A percentile compares a stretch with the other conserved stretches of the same genome.
These are phyloP conservation scores for Thalassaphorura encarpata DNA, from an alignment of 1,140 invertebrate genomes.

Conservation along the genomic window DNA sequence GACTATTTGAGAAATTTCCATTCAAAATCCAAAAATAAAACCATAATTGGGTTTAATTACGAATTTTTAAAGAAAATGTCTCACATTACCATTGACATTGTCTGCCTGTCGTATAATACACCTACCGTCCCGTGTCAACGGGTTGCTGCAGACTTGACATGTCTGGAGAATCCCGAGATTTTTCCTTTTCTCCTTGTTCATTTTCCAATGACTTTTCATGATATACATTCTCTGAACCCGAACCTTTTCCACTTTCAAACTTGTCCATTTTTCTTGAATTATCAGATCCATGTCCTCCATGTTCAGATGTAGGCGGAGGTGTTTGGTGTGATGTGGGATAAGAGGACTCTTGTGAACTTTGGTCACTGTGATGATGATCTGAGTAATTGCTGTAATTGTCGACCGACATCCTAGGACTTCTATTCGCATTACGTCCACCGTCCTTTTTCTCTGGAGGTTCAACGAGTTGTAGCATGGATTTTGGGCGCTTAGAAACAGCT, in stretches of 20 bases:
- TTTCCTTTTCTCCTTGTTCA: no score
- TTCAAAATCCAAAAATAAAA: no score
- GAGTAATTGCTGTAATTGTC: neutral
- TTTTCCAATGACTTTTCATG: no score
- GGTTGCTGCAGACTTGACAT: no score
- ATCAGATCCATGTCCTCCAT: neutral
- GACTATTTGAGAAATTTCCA: neutral
- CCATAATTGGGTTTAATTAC: no score
- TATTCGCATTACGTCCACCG: neutral
- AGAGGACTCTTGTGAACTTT: neutral
- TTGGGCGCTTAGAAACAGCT: conserved; percentile 41
- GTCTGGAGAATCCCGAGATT: no score
- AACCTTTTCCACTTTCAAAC: no score
- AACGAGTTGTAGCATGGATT: conserved; percentile 50
- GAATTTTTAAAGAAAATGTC: no score
- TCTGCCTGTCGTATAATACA: no score
- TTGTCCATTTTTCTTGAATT: neutral
- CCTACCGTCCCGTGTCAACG: no score
- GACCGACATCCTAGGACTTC: neutral
- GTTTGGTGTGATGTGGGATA: neutral
- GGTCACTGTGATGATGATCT: neutral
- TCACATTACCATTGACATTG: no score
- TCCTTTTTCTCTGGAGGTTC: conserved; percentile 43
- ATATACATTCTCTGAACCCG: no score
- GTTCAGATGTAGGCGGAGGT: neutral